These are phyloP conservation scores for Hirtodrosophila cameraria DNA, from an alignment of 2,888 invertebrate species.

Conservation along the genomic window DNA sequence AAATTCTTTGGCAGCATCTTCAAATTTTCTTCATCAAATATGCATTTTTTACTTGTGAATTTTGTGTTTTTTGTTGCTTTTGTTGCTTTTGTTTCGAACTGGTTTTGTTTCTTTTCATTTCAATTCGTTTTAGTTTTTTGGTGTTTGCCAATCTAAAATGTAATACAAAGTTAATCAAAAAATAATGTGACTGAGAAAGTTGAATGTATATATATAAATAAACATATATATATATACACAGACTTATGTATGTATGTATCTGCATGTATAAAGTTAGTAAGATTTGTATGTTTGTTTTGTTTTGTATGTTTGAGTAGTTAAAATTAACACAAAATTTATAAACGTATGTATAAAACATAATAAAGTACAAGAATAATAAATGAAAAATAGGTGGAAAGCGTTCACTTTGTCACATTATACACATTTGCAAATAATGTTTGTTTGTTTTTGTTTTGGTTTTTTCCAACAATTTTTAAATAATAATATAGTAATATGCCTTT, in stretches of 20 bases:
- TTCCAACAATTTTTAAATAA: slow-evolving; percentile 31
- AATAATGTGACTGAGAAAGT: slow-evolving; percentile 46
- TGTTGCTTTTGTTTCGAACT: slow-evolving; percentile 1
- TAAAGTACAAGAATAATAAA: slow-evolving; percentile 53
- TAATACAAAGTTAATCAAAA: slow-evolving; percentile 34
- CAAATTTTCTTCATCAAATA: slow-evolving; percentile 40
- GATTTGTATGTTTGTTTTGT: slow-evolving; percentile 6
- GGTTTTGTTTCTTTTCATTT: slow-evolving; percentile 3
- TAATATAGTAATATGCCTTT: slow-evolving; percentile 52
- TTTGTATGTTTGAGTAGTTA: slow-evolving; percentile 14
- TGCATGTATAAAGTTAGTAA: slow-evolving; percentile 18
- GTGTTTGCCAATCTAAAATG: slow-evolving; percentile 44
- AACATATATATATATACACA: not conserved
- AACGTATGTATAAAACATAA: slow-evolving; percentile 48
- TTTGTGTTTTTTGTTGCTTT: slow-evolving; percentile 7
- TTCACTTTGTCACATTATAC: slow-evolving; percentile 63
- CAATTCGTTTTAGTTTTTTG: slow-evolving; percentile 24
- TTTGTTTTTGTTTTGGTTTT: slow-evolving; percentile 6
- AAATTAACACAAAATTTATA: slow-evolving; percentile 35
- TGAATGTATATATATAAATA: slow-evolving; percentile 29
- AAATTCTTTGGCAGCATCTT: slow-evolving; percentile 77
- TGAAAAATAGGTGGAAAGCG: slow-evolving; percentile 65
- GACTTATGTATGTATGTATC: slow-evolving; percentile 3
- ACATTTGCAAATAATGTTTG: slow-evolving; percentile 23
- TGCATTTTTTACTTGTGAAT: slow-evolving; percentile 32